Conservation (phyloP, 2,113 vertebrate genomes). For the Xiphophorus maculatus region DNA sequence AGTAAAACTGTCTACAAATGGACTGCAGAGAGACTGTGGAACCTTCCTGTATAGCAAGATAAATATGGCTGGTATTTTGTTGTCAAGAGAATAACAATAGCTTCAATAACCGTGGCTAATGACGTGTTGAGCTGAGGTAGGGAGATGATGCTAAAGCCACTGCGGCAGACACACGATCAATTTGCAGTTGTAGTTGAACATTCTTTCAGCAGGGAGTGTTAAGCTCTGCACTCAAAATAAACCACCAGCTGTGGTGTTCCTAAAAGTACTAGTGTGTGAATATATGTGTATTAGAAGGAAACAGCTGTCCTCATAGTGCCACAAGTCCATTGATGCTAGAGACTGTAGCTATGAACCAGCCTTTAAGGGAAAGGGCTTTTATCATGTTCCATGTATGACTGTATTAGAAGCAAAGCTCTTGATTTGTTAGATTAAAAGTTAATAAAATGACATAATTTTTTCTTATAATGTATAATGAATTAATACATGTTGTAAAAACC, state of each 20-base stretch:
- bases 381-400: slow-evolving; percentile 39
- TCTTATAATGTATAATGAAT: too few relatives aligned
- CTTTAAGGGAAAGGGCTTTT: slow-evolving; percentile 34
- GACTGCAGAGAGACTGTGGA: neutral
- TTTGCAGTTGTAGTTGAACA: slow-evolving; percentile 66
- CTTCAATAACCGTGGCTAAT: slow-evolving; percentile 19
- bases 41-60: neutral
- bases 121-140: slow-evolving; percentile 20
- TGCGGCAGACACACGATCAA: slow-evolving; percentile 51
- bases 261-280: slow-evolving; percentile 17
- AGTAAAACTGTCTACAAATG: neutral
- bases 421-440: neutral
- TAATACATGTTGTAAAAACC: too few relatives aligned
- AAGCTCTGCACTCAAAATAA: slow-evolving; percentile 67
- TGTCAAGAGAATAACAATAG: slow-evolving; percentile 19
- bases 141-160: slow-evolving; percentile 32
- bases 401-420: slow-evolving; percentile 7
- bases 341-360: slow-evolving; percentile 35
- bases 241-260: slow-evolving; percentile 65
- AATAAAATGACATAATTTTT: neutral
- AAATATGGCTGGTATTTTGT: slow-evolving; percentile 4
- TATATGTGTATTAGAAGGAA: slow-evolving; percentile 18
- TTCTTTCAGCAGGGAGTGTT: slow-evolving; percentile 45
- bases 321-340: slow-evolving; percentile 42
- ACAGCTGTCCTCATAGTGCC: slow-evolving; percentile 48